phyloP scores from a whole-genome alignment of 2,113 vertebrate genomes.

The human (Homo sapiens) region DNA sequence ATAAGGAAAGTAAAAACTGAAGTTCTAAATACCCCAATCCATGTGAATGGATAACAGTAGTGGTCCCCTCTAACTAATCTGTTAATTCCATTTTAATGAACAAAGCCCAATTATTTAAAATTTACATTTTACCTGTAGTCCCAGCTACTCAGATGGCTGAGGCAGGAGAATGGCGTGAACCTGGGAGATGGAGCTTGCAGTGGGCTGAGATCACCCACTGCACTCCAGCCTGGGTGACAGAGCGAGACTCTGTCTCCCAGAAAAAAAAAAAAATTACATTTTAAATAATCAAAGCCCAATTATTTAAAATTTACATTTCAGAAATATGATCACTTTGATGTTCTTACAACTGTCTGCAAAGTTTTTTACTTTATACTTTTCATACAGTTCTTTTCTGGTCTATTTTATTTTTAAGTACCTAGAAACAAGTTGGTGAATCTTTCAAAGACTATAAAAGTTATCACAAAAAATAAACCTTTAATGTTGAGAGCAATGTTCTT shows the following conservation, averaged over 20 bases:
- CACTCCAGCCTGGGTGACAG: too few species aligned
- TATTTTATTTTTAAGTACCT: neutral
- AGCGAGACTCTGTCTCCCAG: too few species aligned
- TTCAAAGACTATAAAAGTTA: neutral
- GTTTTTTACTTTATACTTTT: neutral
- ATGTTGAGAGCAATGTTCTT: neutral
- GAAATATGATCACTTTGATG: neutral
- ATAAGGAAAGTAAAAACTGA: neutral
- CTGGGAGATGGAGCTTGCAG: too few species aligned
- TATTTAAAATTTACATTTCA: neutral
- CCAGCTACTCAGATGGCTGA: too few species aligned
- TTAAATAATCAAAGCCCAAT: too few species aligned
- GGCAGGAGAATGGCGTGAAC: too few species aligned
- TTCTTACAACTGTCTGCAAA: neutral
- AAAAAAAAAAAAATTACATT: too few species aligned
- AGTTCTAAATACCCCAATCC: neutral
- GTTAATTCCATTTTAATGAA: neutral
- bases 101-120: too few species aligned
- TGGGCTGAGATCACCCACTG: too few species aligned
- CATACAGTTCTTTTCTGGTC: neutral
- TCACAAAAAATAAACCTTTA: neutral
- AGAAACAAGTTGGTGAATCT: neutral
- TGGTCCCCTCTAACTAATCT: neutral
- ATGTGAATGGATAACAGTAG: rapidly evolving
- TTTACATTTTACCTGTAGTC: neutral